Evolutionary conservation across 2,113 vertebrate species (phyloP), one percentile per base, ranked within the genome.

Genomic region (Tauraco erythrolophus): DNA sequence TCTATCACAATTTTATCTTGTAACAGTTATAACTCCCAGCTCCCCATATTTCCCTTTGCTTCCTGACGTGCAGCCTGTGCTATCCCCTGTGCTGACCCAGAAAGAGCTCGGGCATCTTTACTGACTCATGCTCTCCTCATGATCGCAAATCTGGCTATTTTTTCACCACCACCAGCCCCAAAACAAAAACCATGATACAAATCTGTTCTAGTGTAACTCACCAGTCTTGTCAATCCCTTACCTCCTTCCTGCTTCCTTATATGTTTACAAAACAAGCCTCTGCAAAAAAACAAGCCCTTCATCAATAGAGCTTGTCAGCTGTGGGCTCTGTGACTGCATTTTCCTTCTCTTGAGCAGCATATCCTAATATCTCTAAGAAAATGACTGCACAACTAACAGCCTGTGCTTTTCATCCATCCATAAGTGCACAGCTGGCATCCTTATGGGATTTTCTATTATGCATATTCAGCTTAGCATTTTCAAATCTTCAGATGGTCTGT

Each of bases 351-450:
- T 97, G 64, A 79, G 61, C 53, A 82, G 72, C 39, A 92, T 65
- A 91, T 91, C 95, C 87, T 94, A 76, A 50, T 84, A 91, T 84
- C 35, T 41, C 65, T 79, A 79, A 89, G 72, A 91, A 92, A 96
- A 94, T 89, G 64, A 95, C 79, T 96, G 72, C 77, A 69, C 80
- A 78, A 41, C 84, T 43, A 82, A 71, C 51, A 94, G 84, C 33
- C 86, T 88, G 31, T 91, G 89, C 51, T 95, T 95, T 92, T 92
- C 84, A 84, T 76, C 84, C 76, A 94, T 78, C 80, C 51, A 71
- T 87, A 89, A 94, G 89, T 54, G 37, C 69, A 76, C 91, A 97
- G 80, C 92, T 95, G 91, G 57, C 58, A 87, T 89, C 84, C 94
- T 94, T 69, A 61, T 76, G 77, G 86, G 69, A 79, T 91, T 72